Evolutionary conservation across 2,797 vertebrate species (phyloP).

Genomic region (Catamblyrhynchus diadema): DNA sequence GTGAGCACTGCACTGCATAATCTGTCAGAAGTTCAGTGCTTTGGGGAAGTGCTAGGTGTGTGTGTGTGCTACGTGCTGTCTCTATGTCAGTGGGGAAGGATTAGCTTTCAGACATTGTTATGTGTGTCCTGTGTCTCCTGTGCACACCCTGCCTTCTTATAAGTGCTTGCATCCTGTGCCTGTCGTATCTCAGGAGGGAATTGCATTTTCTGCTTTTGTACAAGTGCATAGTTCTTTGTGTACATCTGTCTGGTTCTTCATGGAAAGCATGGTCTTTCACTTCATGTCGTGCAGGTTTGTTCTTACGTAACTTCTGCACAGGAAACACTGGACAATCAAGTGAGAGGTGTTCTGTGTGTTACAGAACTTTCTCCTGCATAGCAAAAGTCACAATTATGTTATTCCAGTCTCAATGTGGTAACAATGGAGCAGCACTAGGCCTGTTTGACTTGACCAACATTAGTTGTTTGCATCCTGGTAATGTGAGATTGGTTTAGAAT

Average conservation of each 20-base stretch:
- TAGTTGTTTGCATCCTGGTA: not conserved
- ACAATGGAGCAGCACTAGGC: not conserved
- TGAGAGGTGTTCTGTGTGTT: not conserved
- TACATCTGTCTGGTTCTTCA: not conserved
- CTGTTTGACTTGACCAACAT: not conserved
- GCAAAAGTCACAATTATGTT: fast-evolving
- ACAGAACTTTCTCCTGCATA: not conserved
- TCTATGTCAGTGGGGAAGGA: not conserved
- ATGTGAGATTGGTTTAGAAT: not conserved
- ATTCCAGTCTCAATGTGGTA: not conserved
- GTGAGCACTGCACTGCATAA: not conserved
- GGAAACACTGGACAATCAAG: not conserved
- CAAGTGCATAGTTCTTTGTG: not conserved
- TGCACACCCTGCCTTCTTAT: not conserved
- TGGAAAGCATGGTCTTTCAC: not conserved
- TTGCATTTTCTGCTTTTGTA: not conserved
- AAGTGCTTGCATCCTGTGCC: not conserved
- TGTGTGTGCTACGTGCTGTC: fast-evolving
- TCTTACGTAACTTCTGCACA: not conserved
- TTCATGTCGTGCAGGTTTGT: fast-evolving
- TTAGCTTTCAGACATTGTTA: not conserved
- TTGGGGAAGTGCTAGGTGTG: not conserved
- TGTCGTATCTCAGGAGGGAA: not conserved
- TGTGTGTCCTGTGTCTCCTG: not conserved
- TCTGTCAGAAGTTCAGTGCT: not conserved